Evolutionary conservation across 2,797 vertebrate species (phyloP), one percentile per base, ranked within the genome.

Genomic region (Paedocypris micromegethes): DNA sequence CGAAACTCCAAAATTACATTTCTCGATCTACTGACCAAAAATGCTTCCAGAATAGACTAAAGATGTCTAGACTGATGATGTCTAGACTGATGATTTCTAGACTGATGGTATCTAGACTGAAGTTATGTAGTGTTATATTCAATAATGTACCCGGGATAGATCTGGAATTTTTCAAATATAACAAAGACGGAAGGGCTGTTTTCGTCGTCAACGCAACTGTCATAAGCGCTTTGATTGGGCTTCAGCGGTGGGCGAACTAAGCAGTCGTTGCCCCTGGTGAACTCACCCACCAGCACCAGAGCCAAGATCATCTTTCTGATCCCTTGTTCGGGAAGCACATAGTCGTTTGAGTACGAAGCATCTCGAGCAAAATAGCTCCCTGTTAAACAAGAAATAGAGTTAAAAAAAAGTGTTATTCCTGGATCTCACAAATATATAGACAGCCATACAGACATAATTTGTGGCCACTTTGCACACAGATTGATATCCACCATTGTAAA

Each of bases 291-390:
- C 72, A 97, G 87, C 54, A 98, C 92, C 73, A 90, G 88, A 9
- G 93, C 92, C 65, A 91, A 83, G 78, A 98, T 96, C 93, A 98
- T 95, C 51, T 74, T 90, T 40, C 2, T 70, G 1, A 0, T 68
- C 49, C 6, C 23, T 23, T 23, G 23, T 23, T 23, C 72, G 1
- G 64, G 1, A 0, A 4, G 75, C 61, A 86, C 80, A 44, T 92
- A 97, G 48, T 50, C 85, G 80, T 95, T 74, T 2, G 94, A 94
- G 72, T 94, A 94, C 0, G 87, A 90, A 0, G 94, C 91, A 67
- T 97, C 93, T 64, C 81, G 90, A 78, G 94, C 94, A 83, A 97
- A 98, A 85, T 97, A 98, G 79, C 93, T 95, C 70, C 95, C 95
- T 98, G 77, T 60, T 38, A 43, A 65, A 44, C 43, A 49, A 23